A percentile compares a stretch with the other conserved stretches of the same genome.
phyloP scores from a whole-genome alignment of 2,888 invertebrate genomes.

The Yponomeuta malinellus region DNA sequence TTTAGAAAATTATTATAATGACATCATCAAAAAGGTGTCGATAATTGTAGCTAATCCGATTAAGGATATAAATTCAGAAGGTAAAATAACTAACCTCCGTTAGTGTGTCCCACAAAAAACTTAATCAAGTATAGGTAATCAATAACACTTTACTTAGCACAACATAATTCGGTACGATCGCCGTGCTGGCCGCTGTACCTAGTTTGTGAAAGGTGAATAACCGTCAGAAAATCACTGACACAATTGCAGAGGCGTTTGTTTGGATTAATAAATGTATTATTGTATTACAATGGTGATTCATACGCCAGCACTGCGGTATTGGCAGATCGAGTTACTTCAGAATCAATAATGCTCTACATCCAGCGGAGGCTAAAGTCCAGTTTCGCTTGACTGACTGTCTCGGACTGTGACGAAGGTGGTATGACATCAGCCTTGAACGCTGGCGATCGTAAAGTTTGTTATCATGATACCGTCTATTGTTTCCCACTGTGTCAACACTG shows the following conservation, averaged over 20 bases:
- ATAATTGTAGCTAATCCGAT: no score
- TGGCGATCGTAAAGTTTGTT: neutral
- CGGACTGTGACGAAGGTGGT: neutral
- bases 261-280: neutral
- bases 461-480: neutral
- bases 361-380: neutral
- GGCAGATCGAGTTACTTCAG: neutral
- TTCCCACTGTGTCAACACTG: neutral
- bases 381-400: neutral
- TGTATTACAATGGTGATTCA: neutral
- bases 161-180: no score
- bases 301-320: neutral
- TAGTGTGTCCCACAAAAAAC: no score
- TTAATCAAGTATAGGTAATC: no score
- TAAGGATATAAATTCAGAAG: no score
- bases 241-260: neutral
- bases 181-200: no score
- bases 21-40: no score
- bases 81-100: no score
- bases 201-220: neutral
- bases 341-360: neutral
- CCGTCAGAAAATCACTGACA: neutral
- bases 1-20: no score
- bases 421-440: conserved; percentile 1
- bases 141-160: no score